Evolutionary conservation across 2,113 vertebrate species (phyloP).

Genomic region (Meriones unguiculatus): DNA sequence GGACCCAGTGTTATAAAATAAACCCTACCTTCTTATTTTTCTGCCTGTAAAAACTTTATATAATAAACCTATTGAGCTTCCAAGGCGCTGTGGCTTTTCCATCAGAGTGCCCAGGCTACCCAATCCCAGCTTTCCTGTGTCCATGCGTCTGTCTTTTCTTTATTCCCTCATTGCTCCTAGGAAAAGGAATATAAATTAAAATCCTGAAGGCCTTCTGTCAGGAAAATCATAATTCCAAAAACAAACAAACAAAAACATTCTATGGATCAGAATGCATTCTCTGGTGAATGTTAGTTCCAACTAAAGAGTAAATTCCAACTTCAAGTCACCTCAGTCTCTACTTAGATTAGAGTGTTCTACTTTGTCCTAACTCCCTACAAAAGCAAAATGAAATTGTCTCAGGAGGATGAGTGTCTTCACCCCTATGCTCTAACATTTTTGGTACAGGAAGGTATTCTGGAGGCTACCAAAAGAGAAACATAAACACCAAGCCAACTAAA

Average conservation of each 20-base stretch:
- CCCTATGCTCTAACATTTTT: background rate
- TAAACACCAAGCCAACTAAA: background rate
- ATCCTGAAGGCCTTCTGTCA: background rate
- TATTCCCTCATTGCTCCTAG: background rate
- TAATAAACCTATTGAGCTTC: background rate
- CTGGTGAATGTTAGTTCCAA: background rate
- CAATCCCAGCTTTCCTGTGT: background rate
- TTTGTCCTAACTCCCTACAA: background rate
- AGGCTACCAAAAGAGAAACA: background rate
- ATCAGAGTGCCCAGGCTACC: background rate
- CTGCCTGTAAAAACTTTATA: background rate
- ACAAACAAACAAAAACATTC: background rate
- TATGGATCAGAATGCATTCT: background rate
- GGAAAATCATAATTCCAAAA: background rate
- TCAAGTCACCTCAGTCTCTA: background rate
- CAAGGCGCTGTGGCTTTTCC: background rate
- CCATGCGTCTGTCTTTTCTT: background rate
- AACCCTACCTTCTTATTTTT: background rate
- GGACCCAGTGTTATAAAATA: background rate
- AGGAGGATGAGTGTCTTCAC: background rate
- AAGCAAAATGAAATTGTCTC: slow-evolving; percentile 20
- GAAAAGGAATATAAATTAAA: background rate
- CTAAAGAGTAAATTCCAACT: background rate
- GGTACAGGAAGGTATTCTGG: background rate
- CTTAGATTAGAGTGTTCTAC: background rate